Evolutionary conservation across 2,113 vertebrate genomes (phyloP).

Genomic region (Ailurus styani): DNA sequence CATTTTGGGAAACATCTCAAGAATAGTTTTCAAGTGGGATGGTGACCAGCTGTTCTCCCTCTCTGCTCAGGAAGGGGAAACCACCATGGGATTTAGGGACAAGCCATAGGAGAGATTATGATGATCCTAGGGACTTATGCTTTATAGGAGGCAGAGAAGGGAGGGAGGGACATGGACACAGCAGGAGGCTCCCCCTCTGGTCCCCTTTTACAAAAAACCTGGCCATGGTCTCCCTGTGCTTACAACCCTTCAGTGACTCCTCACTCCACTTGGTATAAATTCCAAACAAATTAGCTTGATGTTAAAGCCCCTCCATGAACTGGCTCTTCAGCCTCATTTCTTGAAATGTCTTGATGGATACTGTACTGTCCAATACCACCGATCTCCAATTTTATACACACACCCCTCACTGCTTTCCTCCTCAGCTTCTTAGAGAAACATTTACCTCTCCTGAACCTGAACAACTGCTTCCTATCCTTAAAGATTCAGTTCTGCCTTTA

Average conservation of each 20-base stretch:
- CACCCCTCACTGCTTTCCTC: background rate
- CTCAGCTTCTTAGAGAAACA: background rate
- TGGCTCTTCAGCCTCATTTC: background rate
- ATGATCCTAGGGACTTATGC: background rate
- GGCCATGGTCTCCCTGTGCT: background rate
- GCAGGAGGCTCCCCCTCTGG: background rate
- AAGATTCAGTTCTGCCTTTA: background rate
- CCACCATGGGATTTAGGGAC: background rate
- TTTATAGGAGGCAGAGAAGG: background rate
- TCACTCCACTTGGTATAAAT: background rate
- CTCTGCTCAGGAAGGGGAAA: background rate
- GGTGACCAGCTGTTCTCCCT: conserved; percentile 71
- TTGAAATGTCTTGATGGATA: background rate
- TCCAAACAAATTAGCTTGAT: background rate
- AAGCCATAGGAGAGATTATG: background rate
- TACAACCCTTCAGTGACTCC: background rate
- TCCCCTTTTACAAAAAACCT: background rate
- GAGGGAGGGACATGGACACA: background rate
- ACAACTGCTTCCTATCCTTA: background rate
- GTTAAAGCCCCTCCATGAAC: background rate
- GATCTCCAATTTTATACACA: background rate
- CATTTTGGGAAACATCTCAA: conserved; percentile 72
- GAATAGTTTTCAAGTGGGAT: conserved; percentile 75
- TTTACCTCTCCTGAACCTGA: background rate
- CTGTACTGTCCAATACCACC: background rate